Base-by-base conservation (phyloP, 2,113 vertebrate genomes). In the Eupsittula cactorum region DNA sequence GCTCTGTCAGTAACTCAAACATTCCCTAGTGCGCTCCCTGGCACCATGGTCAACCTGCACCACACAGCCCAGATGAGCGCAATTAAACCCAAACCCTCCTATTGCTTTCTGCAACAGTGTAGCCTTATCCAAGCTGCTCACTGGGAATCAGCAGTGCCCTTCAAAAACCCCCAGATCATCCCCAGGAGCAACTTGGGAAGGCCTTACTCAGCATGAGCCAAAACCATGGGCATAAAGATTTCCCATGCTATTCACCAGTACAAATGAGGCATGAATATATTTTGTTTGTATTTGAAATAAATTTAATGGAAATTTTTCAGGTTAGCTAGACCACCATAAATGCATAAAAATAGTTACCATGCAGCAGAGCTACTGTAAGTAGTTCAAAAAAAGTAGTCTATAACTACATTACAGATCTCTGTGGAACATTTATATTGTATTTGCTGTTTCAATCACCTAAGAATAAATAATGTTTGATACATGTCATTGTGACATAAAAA, bases 401-500 rank as follows among this genome's bases (percentile, higher is more conserved):
- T 69, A 81, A 80, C 10, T 49, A 25, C 3, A 15, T 80, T 92
- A 83, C 20, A 81, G 37, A 74, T 11, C 19, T 70, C 50, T 59
- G 31, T 42, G 68, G 88, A 92, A 90, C 15, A 81, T 86, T 81
- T 33, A 35, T 29, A 59, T 23, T 78, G 70, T 81, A 93, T 92
- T 93, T 88, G 27, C 12, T 69, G 31, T 17, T 63, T 92, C 67
- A 59, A 46, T 35, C n/a, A 53, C 31, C 50, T 57, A 65, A 87
- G 91, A 95, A 91, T 49, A 86, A 69, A 91, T 82, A 67, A 76
- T 20, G 10, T 70, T 81, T 90, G 25, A 86, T 77, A 83, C 44
- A 67, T 63, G 18, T 37, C 49, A 83, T 28, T 70, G 46, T 50
- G 50, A 78, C 35, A 92, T 44, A n/a, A 60, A 77, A 89, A 50